phyloP scores from a whole-genome alignment of 1,140 invertebrate species.

The Papilio glaucus region DNA sequence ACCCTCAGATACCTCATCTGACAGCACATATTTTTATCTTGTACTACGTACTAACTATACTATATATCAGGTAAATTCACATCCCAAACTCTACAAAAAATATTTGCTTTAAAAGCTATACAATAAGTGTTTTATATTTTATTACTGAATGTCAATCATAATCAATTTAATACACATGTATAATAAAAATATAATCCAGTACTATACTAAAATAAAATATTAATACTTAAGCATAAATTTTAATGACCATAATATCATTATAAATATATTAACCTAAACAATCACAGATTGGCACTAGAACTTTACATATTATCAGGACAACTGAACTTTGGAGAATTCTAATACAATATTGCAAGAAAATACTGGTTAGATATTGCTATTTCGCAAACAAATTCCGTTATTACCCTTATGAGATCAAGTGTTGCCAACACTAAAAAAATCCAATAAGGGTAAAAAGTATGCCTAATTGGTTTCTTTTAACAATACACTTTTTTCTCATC shows the following conservation, averaged over 20 bases:
- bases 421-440: not conserved
- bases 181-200: not conserved
- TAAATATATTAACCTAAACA: constrained; percentile 48
- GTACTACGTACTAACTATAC: constrained; percentile 20
- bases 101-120: not conserved
- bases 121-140: not conserved
- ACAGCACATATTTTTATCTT: not conserved
- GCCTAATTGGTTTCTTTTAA: too few species aligned
- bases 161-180: not conserved
- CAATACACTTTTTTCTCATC: too few species aligned
- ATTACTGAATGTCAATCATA: not conserved
- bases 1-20: not conserved
- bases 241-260: constrained; percentile 47
- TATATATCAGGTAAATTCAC: constrained; percentile 31
- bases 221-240: not conserved
- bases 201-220: not conserved
- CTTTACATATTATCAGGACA: constrained; percentile 39
- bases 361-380: not conserved
- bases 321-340: constrained; percentile 16
- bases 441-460: too few species aligned
- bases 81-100: constrained; percentile 28
- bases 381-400: too few species aligned
- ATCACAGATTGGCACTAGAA: constrained; percentile 66
- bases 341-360: constrained; percentile 7
- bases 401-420: not conserved